Conservation (phyloP, 2,888 invertebrate genomes). For the Ectemnius cavifrons region DNA sequence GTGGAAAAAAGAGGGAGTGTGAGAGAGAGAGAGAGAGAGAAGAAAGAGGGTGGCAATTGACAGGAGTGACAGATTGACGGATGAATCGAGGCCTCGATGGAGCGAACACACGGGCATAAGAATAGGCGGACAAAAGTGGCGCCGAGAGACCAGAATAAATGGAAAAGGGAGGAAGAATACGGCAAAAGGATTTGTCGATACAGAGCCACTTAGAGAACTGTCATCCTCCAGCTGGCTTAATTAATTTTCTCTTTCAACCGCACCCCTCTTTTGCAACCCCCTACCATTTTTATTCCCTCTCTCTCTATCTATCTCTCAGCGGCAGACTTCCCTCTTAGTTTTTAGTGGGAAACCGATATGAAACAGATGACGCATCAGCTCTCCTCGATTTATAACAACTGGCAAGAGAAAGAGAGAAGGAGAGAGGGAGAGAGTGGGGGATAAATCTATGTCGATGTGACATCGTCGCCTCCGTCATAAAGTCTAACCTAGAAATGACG, state of each 20-base stretch:
- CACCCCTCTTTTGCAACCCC: too few species aligned
- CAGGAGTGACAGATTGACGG: conserved; percentile 46
- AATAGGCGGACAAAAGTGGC: conserved; percentile 1
- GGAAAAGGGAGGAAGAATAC: neutral
- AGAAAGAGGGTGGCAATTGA: conserved; percentile 28
- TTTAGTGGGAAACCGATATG: too few species aligned
- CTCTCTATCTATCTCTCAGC: too few species aligned
- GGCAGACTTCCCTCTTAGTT: too few species aligned
- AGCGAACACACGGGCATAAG: neutral
- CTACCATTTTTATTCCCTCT: too few species aligned
- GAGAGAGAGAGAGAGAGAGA: conserved; percentile 9
- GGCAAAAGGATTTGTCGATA: neutral
- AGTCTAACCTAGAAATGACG: too few species aligned
- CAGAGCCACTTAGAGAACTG: conserved; percentile 3
- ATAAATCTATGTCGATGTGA: too few species aligned
- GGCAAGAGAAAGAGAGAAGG: too few species aligned
- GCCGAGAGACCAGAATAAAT: neutral
- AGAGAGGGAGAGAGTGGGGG: too few species aligned
- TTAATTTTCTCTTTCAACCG: neutral
- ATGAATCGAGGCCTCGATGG: conserved; percentile 41
- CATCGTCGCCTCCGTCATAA: too few species aligned
- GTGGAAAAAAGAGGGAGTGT: neutral
- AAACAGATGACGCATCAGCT: too few species aligned
- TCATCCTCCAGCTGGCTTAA: neutral
- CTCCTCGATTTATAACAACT: too few species aligned